Evolutionary conservation across 2,113 vertebrate genomes (phyloP).

Genomic region (Thalassoma bifasciatum): DNA sequence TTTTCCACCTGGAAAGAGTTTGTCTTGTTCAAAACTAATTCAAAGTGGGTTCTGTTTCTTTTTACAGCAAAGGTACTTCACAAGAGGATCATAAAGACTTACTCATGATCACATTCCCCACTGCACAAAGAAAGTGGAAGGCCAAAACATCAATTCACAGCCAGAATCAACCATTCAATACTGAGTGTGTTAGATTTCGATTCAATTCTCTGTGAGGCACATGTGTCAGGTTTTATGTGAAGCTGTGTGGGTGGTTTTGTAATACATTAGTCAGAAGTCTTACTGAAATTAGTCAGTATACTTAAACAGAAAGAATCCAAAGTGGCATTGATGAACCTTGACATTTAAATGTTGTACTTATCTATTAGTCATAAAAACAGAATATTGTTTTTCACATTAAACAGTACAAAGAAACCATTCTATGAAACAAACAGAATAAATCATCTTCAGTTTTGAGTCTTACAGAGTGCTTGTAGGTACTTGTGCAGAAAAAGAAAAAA

Average conservation of each 20-base stretch:
- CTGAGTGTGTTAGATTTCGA: not conserved
- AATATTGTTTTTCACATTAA: not conserved
- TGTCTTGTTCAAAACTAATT: not conserved
- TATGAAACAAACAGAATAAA: too few relatives aligned
- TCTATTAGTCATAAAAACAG: not conserved
- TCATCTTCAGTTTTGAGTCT: too few relatives aligned
- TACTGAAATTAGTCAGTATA: not conserved
- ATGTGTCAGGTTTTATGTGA: not conserved
- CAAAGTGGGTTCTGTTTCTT: not conserved
- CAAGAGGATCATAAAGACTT: not conserved
- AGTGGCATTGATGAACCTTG: not conserved
- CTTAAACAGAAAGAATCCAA: not conserved
- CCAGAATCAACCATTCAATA: not conserved
- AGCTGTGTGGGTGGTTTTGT: not conserved
- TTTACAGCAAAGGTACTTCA: conserved; percentile 3
- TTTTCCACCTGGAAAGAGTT: conserved; percentile 4
- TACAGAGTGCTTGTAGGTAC: too few relatives aligned
- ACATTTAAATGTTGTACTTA: not conserved
- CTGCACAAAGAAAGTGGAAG: not conserved
- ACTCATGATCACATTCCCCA: not conserved
- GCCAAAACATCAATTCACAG: not conserved
- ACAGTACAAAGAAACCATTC: too few relatives aligned
- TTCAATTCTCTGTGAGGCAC: not conserved
- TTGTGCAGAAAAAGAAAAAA: too few relatives aligned
- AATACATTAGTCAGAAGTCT: not conserved